These are phyloP conservation scores for Tokudaia tokunoshimensis DNA, from an alignment of 2,797 vertebrate species.

Conservation along the genomic window DNA sequence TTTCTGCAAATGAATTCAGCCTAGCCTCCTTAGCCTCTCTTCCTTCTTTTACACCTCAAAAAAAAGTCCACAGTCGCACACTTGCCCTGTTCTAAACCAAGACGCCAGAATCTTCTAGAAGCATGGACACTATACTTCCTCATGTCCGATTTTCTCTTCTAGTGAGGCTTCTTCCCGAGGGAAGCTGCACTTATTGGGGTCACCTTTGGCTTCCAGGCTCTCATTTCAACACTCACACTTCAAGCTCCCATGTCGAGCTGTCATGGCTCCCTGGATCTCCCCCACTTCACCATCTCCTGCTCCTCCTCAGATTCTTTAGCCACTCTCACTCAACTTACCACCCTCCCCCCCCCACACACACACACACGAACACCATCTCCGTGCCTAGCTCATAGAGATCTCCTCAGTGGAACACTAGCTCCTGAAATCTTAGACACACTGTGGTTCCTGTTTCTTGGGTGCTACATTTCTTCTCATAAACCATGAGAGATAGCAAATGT, in stretches of 20 bases:
- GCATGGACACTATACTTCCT: not conserved
- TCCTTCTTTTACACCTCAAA: not conserved
- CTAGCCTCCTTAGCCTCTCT: too few species aligned
- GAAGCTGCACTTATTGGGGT: not conserved
- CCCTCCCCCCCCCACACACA: too few species aligned
- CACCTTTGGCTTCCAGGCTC: not conserved
- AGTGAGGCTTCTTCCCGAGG: not conserved
- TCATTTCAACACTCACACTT: not conserved
- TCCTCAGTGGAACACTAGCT: not conserved
- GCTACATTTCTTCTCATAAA: not conserved
- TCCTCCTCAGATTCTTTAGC: not conserved
- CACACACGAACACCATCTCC: not conserved
- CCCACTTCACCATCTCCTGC: not conserved
- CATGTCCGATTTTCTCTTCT: not conserved
- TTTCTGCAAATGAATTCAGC: not conserved
- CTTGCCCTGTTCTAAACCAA: not conserved
- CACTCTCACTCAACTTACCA: not conserved
- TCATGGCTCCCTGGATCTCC: not conserved
- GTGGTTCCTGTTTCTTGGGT: not conserved
- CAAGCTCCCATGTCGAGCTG: not conserved
- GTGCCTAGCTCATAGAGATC: not conserved
- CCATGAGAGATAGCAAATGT: not conserved
- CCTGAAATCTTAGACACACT: not conserved
- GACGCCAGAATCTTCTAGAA: not conserved
- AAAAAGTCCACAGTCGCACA: not conserved